Evolutionary conservation across 2,888 invertebrate species (phyloP), one percentile per base, ranked within the genome.

Genomic region (Koerneria pararmatus): DNA sequence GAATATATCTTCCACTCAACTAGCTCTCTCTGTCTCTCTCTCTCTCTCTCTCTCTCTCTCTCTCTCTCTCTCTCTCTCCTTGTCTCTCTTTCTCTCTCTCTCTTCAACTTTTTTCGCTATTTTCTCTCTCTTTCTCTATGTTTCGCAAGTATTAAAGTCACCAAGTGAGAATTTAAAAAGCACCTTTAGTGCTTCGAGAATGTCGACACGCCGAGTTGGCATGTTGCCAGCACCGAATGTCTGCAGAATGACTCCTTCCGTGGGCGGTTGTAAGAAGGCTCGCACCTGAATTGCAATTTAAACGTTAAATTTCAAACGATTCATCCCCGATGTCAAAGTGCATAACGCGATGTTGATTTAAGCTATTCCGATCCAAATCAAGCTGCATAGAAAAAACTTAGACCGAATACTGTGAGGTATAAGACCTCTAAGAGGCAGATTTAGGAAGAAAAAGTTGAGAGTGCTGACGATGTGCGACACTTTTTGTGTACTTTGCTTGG

Each of bases 151-250:
- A 58, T 31, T n/a, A n/a, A n/a, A n/a, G n/a, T n/a, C n/a, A n/a
- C n/a, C n/a, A n/a, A n/a, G n/a, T 11, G 11, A 3, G 6, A 58
- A 19, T 3, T 15, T 41, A n/a, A 46, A 48, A 3, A 34, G 86
- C 86, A 27, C 95, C 85, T 72, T 73, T 88, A 76, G 63, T 0
- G 76, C 90, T 0, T 88, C 86, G 6, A 93, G 84, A 1, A 97
- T 86, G 76, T 94, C 94, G n/a, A 85, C 85, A 8, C 92, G 88
- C 80, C 90, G 90, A 0, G 89, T 89, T 0, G 95, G 95, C 41
- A 94, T 89, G 83, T 98, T 97, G 0, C 97, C 97, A 0, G 91
- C 88, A 0, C 97, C 97, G 79, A 93, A 97, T 0, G 91, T 91
- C 85, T 94, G 92, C 49, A 97, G 84, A 0, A 97, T 91, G 0